These are phyloP conservation scores for Caenorhabditis remanei DNA, from an alignment of 1,140 invertebrate species.

Conservation along the genomic window DNA sequence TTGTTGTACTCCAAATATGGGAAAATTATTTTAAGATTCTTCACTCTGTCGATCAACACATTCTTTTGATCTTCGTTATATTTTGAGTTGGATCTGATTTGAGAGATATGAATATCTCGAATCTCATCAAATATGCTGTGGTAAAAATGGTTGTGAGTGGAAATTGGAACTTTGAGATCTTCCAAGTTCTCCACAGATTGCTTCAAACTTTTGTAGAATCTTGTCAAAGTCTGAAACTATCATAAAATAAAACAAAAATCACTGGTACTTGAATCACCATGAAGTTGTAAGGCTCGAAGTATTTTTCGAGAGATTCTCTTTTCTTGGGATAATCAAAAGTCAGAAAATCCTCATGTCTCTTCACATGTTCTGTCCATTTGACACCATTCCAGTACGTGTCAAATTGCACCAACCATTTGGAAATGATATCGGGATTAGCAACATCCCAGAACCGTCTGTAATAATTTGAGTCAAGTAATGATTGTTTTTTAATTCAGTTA, in stretches of 20 bases:
- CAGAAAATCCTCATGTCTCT: slow-evolving; percentile 2
- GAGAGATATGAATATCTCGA: slow-evolving; percentile 14
- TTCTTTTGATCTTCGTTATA: slow-evolving; percentile 1
- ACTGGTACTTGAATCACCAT: background rate
- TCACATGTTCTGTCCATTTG: background rate
- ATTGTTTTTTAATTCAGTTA: too few species aligned
- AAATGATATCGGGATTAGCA: slow-evolving; percentile 5
- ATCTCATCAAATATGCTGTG: slow-evolving; percentile 20
- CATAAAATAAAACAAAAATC: background rate
- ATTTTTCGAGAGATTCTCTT: background rate
- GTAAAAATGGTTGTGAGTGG: slow-evolving; percentile 26
- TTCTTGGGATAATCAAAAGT: background rate
- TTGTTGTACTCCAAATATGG: slow-evolving; percentile 16
- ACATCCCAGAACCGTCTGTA: slow-evolving; percentile 9
- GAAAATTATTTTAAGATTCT: slow-evolving; percentile 21
- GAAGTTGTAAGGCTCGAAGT: background rate
- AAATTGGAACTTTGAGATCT: slow-evolving; percentile 2
- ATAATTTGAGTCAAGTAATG: background rate
- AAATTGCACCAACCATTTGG: slow-evolving; percentile 45
- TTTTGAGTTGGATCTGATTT: background rate
- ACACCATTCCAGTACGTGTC: slow-evolving; percentile 11
- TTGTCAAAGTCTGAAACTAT: slow-evolving; percentile 14
- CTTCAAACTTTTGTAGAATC: slow-evolving; percentile 40
- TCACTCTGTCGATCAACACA: slow-evolving; percentile 10
- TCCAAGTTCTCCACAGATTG: slow-evolving; percentile 3